Base-by-base conservation (phyloP, 1,140 invertebrate species). In the Diuraphis noxia region DNA sequence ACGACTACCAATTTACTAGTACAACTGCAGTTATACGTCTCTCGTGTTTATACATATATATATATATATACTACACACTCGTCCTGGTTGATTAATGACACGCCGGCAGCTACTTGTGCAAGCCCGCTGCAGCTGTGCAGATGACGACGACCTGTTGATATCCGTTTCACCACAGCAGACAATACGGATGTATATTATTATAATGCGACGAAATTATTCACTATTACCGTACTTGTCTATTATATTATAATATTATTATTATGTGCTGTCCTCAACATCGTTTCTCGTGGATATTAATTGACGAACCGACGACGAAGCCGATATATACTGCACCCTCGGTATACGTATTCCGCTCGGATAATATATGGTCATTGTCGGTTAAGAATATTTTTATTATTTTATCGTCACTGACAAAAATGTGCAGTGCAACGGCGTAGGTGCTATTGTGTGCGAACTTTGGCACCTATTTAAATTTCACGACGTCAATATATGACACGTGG, bases 51-150 rank as follows among this genome's bases (percentile, higher is more conserved):
- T 72, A 72, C n/a, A 49, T 23, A 41, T 30, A n/a, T 41, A n/a
- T n/a, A n/a, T n/a, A n/a, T n/a, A n/a, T n/a, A n/a, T n/a, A n/a
- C n/a, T n/a, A n/a, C n/a, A 41, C 43, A 49, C 85, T 86, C 46
- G 46, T 86, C 85, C 46, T 17, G 85, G 85, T 86, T 86, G 85
- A 86, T 86, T 86, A 86, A 86, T 86, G 85, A n/a, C 85, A 36
- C 46, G 46, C 85, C 43, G 43, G 34, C 43, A 43, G 56, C 30
- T 63, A 63, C 56, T 63, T 63, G 56, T 63, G 56, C 56, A 34
- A 72, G 30, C 30, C 56, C 56, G 46, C 46, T 49, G 56, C 56
- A 17, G 56, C 30, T 56, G 52, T 56, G 52, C 6, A 46, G 85
- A 21, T n/a, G 85, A 38, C 82, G 82, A 84, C 23, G 82, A 84